Base-by-base conservation (phyloP, 2,113 vertebrate species). In the Proteles cristata region DNA sequence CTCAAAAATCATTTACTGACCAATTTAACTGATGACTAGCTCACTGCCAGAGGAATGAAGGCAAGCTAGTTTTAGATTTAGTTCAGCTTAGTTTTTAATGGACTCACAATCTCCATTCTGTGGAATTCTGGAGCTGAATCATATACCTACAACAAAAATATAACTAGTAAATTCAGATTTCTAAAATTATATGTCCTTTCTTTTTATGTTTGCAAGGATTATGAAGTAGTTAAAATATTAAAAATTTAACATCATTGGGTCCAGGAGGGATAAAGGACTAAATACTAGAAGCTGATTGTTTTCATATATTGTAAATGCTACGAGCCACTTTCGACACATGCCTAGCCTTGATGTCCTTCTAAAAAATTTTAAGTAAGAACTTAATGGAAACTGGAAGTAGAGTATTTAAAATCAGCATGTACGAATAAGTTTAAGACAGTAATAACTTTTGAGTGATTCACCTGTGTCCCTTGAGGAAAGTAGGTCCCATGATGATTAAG, bases 121-220 rank as follows among this genome's bases (percentile, higher is more conserved):
- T 12, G 58, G 26, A 66, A 87, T 31, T 17, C 45, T 77, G 53
- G 35, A 45, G 87, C 58, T 93, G 71, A 96, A 88, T 85, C 58
- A n/a, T 15, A 12, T 9, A 23, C 39, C 26, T 76, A 79, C 7
- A 85, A 63, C 14, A 58, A 93, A 84, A 88, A 68, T 31, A 35
- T 77, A 71, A 69, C n/a, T 68, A 79, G 23, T 77, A 77, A 82
- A 63, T 83, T 89, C 33, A 43, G 31, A 88, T 90, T 89, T 90
- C 55, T 58, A 66, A 94, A 63, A 71, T 82, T 65, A 11, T 5
- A 48, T 65, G 94, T 33, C 8, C 2, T 66, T 87, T 88, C 35
- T 92, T 84, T 82, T 63, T 66, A 68, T 94, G 94, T 95, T 94
- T 88, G 90, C 26, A 93, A 81, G 45, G 31, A 73, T 89, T 48